A percentile compares a stretch with the other conserved stretches of the same genome.
Evolutionary conservation across 1,140 invertebrate species (phyloP).

Genomic region (Cydia splendana): DNA sequence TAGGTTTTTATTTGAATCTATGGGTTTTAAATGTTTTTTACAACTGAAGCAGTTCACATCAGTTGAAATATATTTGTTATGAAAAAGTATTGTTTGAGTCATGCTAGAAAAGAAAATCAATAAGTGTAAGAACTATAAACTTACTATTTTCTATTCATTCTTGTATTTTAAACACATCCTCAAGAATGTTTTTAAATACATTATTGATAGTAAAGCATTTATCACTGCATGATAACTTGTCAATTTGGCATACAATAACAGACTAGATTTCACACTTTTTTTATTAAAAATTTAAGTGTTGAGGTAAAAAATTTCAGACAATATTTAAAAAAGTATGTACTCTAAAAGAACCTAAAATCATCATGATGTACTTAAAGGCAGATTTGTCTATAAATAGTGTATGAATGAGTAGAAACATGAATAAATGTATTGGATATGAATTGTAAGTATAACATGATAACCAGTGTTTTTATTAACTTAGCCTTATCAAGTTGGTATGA

Average conservation of each 20-base stretch:
- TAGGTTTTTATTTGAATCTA: too few species aligned
- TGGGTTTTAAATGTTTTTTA: too few species aligned
- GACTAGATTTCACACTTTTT: constrained; percentile 48
- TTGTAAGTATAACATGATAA: constrained; percentile 39
- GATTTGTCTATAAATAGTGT: constrained; percentile 1
- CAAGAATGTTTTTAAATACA: constrained; percentile 36
- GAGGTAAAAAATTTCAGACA: not conserved
- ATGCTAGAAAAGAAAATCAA: not conserved
- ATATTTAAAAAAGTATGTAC: constrained; percentile 2
- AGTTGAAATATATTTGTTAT: not conserved
- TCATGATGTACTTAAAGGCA: not conserved
- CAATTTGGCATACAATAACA: constrained; percentile 52
- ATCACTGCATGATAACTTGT: constrained; percentile 49
- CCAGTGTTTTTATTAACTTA: constrained; percentile 65
- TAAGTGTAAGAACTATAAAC: constrained; percentile 40
- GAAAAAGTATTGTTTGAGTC: not conserved
- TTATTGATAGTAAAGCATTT: constrained; percentile 39
- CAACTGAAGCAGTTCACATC: too few species aligned
- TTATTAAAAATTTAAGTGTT: constrained; percentile 34
- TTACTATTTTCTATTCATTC: constrained; percentile 73
- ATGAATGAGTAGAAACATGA: not conserved
- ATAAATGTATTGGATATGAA: constrained; percentile 7
- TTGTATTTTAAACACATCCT: constrained; percentile 19
- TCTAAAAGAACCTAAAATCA: not conserved
- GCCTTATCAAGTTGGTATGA: constrained; percentile 59